These are phyloP conservation scores for Dinocampus coccinellae DNA, from an alignment of 2,888 invertebrate genomes.

Conservation along the genomic window DNA sequence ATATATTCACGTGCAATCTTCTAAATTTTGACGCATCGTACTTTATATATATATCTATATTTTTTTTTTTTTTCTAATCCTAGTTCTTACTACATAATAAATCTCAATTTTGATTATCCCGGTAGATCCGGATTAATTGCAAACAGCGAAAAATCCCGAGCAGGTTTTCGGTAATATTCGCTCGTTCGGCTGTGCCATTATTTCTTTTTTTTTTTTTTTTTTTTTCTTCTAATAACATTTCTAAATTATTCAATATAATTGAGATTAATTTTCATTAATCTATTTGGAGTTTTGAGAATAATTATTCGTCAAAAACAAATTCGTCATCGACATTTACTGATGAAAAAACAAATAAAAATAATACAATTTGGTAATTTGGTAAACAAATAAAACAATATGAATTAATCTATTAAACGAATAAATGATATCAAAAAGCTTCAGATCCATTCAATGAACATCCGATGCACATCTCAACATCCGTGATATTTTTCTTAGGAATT, in stretches of 20 bases:
- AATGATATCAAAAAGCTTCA: constrained; percentile 1
- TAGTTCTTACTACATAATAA: constrained; percentile 24
- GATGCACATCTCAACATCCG: constrained; percentile 61
- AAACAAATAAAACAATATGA: background rate
- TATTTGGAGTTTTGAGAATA: constrained; percentile 26
- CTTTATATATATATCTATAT: too few relatives aligned
- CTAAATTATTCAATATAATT: constrained; percentile 1
- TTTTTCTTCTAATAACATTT: too few relatives aligned
- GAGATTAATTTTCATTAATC: constrained; percentile 22
- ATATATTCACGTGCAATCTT: constrained; percentile 20
- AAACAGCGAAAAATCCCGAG: constrained; percentile 43
- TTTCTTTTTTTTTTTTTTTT: constrained; percentile 4
- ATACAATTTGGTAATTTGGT: background rate
- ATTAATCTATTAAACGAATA: constrained; percentile 4
- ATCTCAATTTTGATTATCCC: constrained; percentile 26
- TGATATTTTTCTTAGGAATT: constrained; percentile 67
- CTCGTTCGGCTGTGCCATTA: constrained; percentile 50
- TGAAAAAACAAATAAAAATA: constrained; percentile 9
- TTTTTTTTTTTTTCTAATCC: too few relatives aligned
- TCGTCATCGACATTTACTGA: background rate
- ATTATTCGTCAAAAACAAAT: background rate
- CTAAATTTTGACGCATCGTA: constrained; percentile 26
- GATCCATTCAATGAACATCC: constrained; percentile 49
- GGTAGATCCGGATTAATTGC: constrained; percentile 47
- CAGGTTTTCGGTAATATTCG: constrained; percentile 47